Base-by-base conservation (phyloP, 2,888 invertebrate species). In the Xestia c-nigrum region DNA sequence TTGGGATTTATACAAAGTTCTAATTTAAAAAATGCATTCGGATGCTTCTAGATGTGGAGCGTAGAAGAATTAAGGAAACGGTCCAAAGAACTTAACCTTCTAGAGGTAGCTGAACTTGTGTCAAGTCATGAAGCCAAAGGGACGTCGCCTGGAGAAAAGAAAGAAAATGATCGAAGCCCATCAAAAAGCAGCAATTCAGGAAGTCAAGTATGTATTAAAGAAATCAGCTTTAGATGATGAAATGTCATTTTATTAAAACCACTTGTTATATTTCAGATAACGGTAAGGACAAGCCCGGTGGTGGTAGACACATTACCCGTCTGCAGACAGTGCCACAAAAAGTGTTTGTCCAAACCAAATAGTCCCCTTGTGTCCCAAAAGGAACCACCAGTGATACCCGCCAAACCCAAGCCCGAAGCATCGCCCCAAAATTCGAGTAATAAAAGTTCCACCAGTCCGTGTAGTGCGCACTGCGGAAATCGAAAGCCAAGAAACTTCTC, bases 291-390 rank as follows among this genome's bases (percentile, higher is more conserved):
- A 71, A 98, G 98, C 93, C 98, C 98, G 79, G 97, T 98, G 78
- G 97, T 97, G 72, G 97, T 98, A 81, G 98, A 98, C 94, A 97
- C 97, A 76, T 97, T 98, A 90, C 97, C 98, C 74, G 98, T 98
- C 74, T 98, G 98, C 94, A 97, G 98, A 85, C 98, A 98, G 93
- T 98, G 98, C 94, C 98, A 98, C 91, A 98, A 98, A 95, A 98
- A 98, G 91, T 98, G 98, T 94, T 97, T 97, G 84, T 97, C 97
- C 12, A 97, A 97, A 90, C 97, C 97, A 81, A 97, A 97, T 87
- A 97, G 96, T 88, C 97, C 96, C 12, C 91, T 96, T 88, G 91
- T 96, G 77, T 95, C 97, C 24, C 96, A 96, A 88, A 96, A 95
- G 91, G 96, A 96, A 89, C 93, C 94, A 38, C 90, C 93, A 47